A percentile compares a stretch with the other conserved stretches of the same genome.
Conservation (phyloP, 2,113 vertebrate species). For the Etheostoma spectabile region DNA sequence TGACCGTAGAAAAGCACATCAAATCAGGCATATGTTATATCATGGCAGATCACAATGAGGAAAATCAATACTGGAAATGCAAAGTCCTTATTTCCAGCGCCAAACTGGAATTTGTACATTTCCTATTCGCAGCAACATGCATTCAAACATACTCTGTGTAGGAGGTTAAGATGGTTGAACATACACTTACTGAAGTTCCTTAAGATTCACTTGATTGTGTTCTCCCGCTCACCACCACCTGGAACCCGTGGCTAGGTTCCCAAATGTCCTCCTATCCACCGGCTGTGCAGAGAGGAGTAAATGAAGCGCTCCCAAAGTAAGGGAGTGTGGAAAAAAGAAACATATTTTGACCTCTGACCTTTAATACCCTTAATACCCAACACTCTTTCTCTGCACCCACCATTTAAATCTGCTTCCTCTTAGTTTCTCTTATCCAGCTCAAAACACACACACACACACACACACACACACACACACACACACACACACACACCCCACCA, state of each 20-base stretch:
- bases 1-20: not conserved
- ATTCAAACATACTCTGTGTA: not conserved
- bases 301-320: constrained; percentile 68
- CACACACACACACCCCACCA: constrained; percentile 46
- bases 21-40: not conserved
- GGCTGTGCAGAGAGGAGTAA: constrained; percentile 54
- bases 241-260: constrained; percentile 57
- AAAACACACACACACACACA: constrained; percentile 9
- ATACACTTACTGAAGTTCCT: constrained; percentile 3
- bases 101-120: not conserved
- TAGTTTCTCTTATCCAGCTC: constrained; percentile 18
- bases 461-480: constrained; percentile 12
- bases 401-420: constrained; percentile 42
- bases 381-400: constrained; percentile 3
- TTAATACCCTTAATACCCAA: constrained; percentile 5
- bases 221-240: constrained; percentile 24
- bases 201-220: constrained; percentile 18
- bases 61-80: not conserved
- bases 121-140: not conserved
- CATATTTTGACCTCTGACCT: constrained; percentile 51
- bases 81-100: not conserved
- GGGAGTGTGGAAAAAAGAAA: constrained; percentile 34
- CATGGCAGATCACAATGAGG: no score
- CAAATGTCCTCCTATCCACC: constrained; percentile 46
- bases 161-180: no score